phyloP scores from a whole-genome alignment of 2,797 vertebrate species.

The Sciurus carolinensis region DNA sequence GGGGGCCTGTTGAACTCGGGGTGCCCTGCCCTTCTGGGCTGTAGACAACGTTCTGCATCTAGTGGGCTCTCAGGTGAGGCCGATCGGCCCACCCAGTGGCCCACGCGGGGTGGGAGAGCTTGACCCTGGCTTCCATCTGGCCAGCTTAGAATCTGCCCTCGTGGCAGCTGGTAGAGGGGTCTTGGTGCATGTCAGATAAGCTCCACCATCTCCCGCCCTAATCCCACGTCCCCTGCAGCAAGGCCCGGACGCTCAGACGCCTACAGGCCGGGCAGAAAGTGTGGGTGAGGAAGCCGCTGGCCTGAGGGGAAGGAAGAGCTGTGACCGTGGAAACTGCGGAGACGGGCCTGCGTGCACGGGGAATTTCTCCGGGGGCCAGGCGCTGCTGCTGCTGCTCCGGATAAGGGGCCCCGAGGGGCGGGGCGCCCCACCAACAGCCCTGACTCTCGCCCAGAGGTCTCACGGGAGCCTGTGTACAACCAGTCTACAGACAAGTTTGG shows the following conservation, averaged over 20 bases:
- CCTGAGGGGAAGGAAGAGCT: not conserved
- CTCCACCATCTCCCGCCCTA: not conserved
- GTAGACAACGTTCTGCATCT: not conserved
- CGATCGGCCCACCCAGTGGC: rapidly evolving
- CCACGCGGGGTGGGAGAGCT: not conserved
- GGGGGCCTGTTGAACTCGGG: not conserved
- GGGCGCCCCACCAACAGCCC: rapidly evolving
- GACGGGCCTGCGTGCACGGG: not conserved
- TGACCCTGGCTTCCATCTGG: rapidly evolving
- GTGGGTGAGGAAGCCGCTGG: too few species aligned
- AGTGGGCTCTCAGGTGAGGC: not conserved
- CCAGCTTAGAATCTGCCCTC: too few species aligned
- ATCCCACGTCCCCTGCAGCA: not conserved
- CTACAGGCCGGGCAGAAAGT: not conserved
- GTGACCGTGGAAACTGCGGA: rapidly evolving
- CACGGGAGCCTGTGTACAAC: rapidly evolving
- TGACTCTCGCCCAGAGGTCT: not conserved
- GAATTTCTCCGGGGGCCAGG: not conserved
- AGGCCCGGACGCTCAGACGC: not conserved
- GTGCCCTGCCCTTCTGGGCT: not conserved
- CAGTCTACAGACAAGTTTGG: rapidly evolving
- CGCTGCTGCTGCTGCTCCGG: not conserved
- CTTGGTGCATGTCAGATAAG: rapidly evolving
- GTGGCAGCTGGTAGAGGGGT: not conserved
- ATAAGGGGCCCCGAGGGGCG: not conserved